phyloP scores from a whole-genome alignment of 2,113 vertebrate genomes.

The Eleginops maclovinus region DNA sequence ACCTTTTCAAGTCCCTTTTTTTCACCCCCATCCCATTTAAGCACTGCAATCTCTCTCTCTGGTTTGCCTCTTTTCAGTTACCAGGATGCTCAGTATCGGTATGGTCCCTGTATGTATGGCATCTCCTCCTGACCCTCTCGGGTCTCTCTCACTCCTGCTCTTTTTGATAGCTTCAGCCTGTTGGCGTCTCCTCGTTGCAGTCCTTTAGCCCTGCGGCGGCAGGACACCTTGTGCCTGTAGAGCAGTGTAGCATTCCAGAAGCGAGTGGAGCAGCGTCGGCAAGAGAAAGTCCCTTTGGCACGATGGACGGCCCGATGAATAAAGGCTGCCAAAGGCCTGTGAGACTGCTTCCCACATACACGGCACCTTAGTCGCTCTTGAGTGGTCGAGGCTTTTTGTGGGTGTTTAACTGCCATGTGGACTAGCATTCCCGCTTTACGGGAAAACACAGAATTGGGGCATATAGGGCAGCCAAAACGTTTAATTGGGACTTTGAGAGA shows the following conservation, averaged over 20 bases:
- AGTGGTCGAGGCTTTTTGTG: constrained; percentile 77
- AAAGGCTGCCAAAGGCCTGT: constrained; percentile 88
- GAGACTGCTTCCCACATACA: constrained; percentile 93
- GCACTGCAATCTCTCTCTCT: constrained; percentile 61
- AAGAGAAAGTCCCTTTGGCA: constrained; percentile 84
- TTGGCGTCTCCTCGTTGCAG: constrained; percentile 70
- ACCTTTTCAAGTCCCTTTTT: constrained; percentile 69
- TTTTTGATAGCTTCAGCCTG: constrained; percentile 77
- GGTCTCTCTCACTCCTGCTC: constrained; percentile 71
- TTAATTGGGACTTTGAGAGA: constrained; percentile 84
- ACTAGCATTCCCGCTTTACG: constrained; percentile 83
- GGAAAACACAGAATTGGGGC: constrained; percentile 83
- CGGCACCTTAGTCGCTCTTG: constrained; percentile 89
- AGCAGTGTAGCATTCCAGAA: constrained; percentile 86
- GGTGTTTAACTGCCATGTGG: constrained; percentile 85
- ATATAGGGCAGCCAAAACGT: constrained; percentile 84
- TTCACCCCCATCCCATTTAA: constrained; percentile 46
- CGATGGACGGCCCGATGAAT: constrained; percentile 87
- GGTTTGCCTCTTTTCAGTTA: constrained; percentile 48
- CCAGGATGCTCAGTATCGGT: constrained; percentile 78
- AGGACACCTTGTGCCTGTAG: constrained; percentile 83
- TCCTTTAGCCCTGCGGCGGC: constrained; percentile 79
- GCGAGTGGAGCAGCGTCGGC: constrained; percentile 79
- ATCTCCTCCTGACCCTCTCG: constrained; percentile 74
- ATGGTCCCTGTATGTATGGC: constrained; percentile 76